phyloP scores from a whole-genome alignment of 2,888 invertebrate species.

The Xestia xanthographa region DNA sequence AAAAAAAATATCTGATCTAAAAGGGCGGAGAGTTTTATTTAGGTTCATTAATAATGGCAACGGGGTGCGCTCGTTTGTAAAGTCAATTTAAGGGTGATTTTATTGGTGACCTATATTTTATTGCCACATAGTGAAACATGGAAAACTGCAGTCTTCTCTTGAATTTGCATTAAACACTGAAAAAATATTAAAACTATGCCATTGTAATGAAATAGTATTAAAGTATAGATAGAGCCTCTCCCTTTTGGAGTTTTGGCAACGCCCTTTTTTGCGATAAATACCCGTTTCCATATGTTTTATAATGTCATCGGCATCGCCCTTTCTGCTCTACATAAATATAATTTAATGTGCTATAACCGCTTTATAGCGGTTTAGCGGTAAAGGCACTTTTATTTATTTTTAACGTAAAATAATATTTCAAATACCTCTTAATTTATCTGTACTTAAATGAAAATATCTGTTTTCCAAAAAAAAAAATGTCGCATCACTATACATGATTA shows the following conservation, averaged over 20 bases:
- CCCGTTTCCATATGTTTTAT: too few species aligned
- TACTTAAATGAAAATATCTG: neutral
- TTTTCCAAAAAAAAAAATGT: neutral
- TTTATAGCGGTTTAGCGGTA: too few species aligned
- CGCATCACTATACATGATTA: neutral
- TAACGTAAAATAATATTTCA: neutral
- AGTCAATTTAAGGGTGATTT: neutral
- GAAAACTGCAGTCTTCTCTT: neutral
- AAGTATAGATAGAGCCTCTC: neutral
- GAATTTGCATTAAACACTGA: neutral
- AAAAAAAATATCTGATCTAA: neutral
- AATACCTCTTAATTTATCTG: neutral
- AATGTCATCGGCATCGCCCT: too few species aligned
- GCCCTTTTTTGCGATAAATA: too few species aligned
- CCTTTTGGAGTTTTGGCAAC: neutral
- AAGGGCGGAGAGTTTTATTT: neutral
- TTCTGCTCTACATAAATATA: neutral
- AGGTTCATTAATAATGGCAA: neutral
- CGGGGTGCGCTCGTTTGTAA: neutral
- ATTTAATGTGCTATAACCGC: neutral
- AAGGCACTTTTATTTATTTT: too few species aligned
- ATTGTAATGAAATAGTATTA: neutral
- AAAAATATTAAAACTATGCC: neutral
- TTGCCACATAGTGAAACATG: neutral
- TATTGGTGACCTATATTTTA: conserved; percentile 1